Conservation (phyloP, 2,888 invertebrate genomes). For the Lochmaea crataegi region DNA sequence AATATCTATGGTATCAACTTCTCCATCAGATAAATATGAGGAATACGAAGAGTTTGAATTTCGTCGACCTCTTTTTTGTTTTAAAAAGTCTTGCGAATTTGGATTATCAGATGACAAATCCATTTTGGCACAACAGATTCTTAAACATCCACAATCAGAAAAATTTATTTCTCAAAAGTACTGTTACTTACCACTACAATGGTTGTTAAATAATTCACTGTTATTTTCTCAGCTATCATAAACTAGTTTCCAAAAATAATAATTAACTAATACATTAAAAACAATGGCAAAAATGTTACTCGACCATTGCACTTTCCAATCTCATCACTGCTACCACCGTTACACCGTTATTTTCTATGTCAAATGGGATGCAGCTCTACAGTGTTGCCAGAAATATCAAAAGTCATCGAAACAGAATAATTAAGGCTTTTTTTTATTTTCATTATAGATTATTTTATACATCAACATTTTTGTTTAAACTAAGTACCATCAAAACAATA, state of each 20-base stretch:
- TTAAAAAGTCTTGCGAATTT: conserved; percentile 50
- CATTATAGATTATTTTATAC: neutral
- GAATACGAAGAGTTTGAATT: conserved; percentile 29
- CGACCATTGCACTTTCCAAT: conserved; percentile 56
- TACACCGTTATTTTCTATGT: neutral
- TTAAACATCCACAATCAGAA: conserved; percentile 37
- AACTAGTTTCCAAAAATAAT: conserved; percentile 26
- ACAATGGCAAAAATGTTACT: conserved; percentile 43
- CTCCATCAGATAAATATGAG: conserved; percentile 17
- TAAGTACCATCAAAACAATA: no score
- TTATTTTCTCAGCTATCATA: conserved; percentile 12
- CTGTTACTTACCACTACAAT: conserved; percentile 21
- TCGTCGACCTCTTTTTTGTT: conserved; percentile 36
- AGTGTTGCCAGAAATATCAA: neutral
- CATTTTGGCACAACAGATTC: conserved; percentile 51
- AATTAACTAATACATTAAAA: conserved; percentile 33
- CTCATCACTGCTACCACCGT: conserved; percentile 16
- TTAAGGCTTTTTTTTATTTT: neutral
- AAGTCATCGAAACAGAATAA: neutral
- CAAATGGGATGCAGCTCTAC: neutral
- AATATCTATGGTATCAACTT: conserved; percentile 67
- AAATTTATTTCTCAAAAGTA: conserved; percentile 35
- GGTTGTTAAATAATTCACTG: conserved; percentile 13
- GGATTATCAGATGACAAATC: conserved; percentile 58
- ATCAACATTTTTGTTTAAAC: no score